Percentiles rank a stretch among this genome's conserved stretches.
These are phyloP conservation scores for Operophtera brumata DNA, from an alignment of 2,888 invertebrate species.

Conservation along the genomic window DNA sequence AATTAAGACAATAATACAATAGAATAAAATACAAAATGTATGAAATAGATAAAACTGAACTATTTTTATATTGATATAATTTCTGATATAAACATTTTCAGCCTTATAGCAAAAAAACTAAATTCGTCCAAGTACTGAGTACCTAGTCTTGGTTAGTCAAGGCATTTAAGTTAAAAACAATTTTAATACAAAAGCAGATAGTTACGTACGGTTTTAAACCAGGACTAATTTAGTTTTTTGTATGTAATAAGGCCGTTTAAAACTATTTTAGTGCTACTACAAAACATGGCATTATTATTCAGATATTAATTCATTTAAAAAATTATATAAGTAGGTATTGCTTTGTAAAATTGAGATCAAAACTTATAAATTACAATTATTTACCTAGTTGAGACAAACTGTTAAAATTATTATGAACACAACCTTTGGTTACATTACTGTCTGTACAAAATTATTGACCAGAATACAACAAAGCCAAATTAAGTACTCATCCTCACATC, in stretches of 20 bases:
- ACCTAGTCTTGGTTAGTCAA: no score
- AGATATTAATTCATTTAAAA: not conserved
- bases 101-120: no score
- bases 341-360: slow-evolving; percentile 26
- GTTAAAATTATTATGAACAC: slow-evolving; percentile 47
- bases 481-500: no score
- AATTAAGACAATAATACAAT: not conserved
- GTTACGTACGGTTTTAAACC: no score
- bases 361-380: slow-evolving; percentile 14
- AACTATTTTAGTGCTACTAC: slow-evolving; percentile 14
- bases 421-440: slow-evolving; percentile 46
- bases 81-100: slow-evolving; percentile 5
- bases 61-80: slow-evolving; percentile 2
- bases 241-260: no score
- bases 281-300: not conserved
- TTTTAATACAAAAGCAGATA: no score
- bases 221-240: no score
- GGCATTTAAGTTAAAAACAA: no score
- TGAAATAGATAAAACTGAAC: slow-evolving; percentile 8
- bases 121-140: no score
- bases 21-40: slow-evolving; percentile 8
- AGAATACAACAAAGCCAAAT: no score
- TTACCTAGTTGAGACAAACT: slow-evolving; percentile 19
- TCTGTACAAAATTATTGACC: no score
- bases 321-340: slow-evolving; percentile 11